Evolutionary conservation across 23 tunicate species (phyloP).

Genomic region (Halocynthia roretzi): DNA sequence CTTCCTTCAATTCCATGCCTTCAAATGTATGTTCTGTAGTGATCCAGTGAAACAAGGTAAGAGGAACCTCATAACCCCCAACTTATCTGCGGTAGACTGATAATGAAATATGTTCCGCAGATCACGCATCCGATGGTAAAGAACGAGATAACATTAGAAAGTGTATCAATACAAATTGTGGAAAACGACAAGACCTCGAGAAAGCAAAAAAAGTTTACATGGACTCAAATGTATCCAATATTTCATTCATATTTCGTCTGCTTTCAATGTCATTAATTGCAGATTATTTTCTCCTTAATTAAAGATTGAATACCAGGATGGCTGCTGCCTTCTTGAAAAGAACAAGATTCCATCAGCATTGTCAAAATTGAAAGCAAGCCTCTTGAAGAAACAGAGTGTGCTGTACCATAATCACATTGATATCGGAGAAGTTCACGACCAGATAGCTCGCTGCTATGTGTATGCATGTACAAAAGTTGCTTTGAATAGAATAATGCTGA

Average conservation of each 20-base stretch:
- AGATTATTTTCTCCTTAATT: not conserved
- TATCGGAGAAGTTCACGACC: slow-evolving; percentile 40
- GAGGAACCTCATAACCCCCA: not conserved
- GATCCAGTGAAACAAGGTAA: slow-evolving; percentile 45
- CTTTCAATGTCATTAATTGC: too few relatives aligned
- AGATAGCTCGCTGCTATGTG: slow-evolving; percentile 47
- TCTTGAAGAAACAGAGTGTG: not conserved
- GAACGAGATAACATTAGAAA: slow-evolving; percentile 24
- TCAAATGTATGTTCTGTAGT: slow-evolving; percentile 44
- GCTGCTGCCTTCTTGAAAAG: not conserved
- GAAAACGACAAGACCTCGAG: slow-evolving; percentile 25
- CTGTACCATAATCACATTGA: slow-evolving; percentile 51
- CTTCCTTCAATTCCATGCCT: slow-evolving; percentile 60
- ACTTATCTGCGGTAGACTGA: too few relatives aligned
- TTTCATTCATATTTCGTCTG: too few relatives aligned
- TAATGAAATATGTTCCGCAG: not conserved
- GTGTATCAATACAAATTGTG: slow-evolving; percentile 44
- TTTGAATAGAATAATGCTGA: not conserved
- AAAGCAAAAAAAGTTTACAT: slow-evolving; percentile 5
- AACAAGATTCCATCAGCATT: not conserved
- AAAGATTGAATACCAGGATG: not conserved
- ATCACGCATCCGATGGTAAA: not conserved
- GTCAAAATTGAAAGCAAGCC: not conserved
- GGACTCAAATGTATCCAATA: not conserved
- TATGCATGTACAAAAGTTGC: not conserved